Conservation (phyloP, 2,113 vertebrate genomes). For the Clinocottus analis region DNA sequence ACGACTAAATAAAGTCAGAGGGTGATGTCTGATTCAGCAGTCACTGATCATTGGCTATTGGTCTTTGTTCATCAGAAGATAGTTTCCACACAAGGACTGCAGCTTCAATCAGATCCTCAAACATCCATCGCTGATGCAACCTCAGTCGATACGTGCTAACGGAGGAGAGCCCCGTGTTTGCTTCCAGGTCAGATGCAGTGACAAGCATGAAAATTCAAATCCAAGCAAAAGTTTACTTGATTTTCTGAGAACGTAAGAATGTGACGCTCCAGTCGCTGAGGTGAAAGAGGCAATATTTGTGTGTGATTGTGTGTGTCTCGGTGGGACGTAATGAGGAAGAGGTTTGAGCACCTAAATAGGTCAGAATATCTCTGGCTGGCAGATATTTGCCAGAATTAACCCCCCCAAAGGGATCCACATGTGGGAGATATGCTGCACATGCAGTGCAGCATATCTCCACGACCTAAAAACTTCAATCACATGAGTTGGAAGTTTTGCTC, state of each 20-base stretch:
- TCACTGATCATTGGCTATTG: constrained; percentile 58
- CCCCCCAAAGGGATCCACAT: not conserved
- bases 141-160: constrained; percentile 15
- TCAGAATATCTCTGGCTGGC: not conserved
- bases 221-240: constrained; percentile 34
- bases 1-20: not conserved
- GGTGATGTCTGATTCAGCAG: constrained; percentile 30
- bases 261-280: constrained; percentile 30
- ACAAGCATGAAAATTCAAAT: not conserved
- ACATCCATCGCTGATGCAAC: not conserved
- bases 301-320: constrained; percentile 2
- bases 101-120: constrained; percentile 11
- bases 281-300: constrained; percentile 18
- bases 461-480: not conserved
- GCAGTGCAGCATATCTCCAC: not conserved
- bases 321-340: not conserved
- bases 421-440: too few species aligned
- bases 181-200: not conserved
- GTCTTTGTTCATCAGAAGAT: constrained; percentile 25
- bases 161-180: not conserved
- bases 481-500: not conserved
- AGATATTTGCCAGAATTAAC: not conserved
- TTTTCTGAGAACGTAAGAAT: constrained; percentile 22
- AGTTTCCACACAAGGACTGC: constrained; percentile 10
- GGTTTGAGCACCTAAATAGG: not conserved